Conservation (phyloP, 1,140 invertebrate species). For the Sarcophaga bullata region DNA sequence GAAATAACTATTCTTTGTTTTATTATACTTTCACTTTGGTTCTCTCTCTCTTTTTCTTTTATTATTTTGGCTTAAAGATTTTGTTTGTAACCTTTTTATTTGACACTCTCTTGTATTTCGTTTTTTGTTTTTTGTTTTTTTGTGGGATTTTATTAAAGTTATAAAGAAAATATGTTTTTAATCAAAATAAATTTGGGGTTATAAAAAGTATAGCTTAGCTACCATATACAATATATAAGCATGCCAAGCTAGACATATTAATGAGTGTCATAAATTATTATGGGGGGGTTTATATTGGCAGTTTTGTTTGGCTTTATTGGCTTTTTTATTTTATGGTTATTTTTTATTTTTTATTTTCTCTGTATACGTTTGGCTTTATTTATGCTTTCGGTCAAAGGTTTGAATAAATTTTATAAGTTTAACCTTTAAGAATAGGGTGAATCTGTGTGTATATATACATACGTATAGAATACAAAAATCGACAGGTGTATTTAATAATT, state of each 20-base stretch:
- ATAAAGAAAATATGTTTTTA: constrained; percentile 16
- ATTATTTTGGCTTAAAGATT: not conserved
- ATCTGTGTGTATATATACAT: not conserved
- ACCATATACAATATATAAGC: no score
- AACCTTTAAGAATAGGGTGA: not conserved
- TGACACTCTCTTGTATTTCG: no score
- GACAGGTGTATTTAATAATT: not conserved
- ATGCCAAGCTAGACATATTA: not conserved
- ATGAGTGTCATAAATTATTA: constrained; percentile 11
- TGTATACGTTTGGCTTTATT: no score
- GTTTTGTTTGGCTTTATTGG: not conserved
- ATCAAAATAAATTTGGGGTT: constrained; percentile 14
- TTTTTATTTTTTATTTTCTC: no score
- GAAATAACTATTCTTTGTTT: no score
- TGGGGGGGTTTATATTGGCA: constrained; percentile 12
- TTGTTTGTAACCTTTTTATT: not conserved
- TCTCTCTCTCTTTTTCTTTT: not conserved
- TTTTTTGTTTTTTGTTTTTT: not conserved
- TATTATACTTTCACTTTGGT: not conserved
- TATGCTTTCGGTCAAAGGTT: not conserved
- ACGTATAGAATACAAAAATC: not conserved
- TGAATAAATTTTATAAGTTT: not conserved
- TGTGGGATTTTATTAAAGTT: not conserved
- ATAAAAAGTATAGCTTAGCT: not conserved
- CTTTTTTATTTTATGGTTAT: not conserved